Evolutionary conservation across 2,888 invertebrate genomes (phyloP).

Genomic region (Neelides folsomi): DNA sequence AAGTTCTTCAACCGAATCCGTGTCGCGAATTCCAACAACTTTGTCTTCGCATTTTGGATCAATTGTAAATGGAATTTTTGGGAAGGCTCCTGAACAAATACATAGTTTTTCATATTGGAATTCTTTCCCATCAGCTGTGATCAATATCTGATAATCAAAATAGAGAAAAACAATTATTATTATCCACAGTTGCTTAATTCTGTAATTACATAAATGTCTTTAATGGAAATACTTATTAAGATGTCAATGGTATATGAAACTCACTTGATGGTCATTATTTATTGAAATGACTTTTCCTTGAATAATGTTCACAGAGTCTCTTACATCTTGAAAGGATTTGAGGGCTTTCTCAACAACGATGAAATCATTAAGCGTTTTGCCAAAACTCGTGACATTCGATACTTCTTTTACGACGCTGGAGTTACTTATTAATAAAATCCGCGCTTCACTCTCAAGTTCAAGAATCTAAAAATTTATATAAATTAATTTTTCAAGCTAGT

Average conservation of each 20-base stretch:
- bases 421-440: conserved; percentile 64
- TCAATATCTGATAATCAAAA: conserved; percentile 36
- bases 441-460: conserved; percentile 57
- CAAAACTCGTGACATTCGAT: conserved; percentile 66
- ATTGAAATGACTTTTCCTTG: conserved; percentile 36
- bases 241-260: conserved; percentile 24
- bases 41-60: conserved; percentile 40
- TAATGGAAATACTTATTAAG: neutral
- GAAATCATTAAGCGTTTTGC: conserved; percentile 70
- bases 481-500: no score
- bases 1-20: conserved; percentile 75
- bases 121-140: conserved; percentile 44
- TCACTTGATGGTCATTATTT: conserved; percentile 36
- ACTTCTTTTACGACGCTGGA: conserved; percentile 78
- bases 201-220: no score
- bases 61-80: conserved; percentile 56
- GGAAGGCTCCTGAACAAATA: conserved; percentile 78
- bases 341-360: conserved; percentile 65
- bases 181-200: no score
- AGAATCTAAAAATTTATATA: conserved; percentile 42
- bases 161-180: conserved; percentile 23
- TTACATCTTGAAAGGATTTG: conserved; percentile 46
- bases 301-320: conserved; percentile 54
- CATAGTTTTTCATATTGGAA: conserved; percentile 69
- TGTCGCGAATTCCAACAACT: conserved; percentile 82